phyloP scores from a whole-genome alignment of 1,140 invertebrate genomes.

The Lerema accius region DNA sequence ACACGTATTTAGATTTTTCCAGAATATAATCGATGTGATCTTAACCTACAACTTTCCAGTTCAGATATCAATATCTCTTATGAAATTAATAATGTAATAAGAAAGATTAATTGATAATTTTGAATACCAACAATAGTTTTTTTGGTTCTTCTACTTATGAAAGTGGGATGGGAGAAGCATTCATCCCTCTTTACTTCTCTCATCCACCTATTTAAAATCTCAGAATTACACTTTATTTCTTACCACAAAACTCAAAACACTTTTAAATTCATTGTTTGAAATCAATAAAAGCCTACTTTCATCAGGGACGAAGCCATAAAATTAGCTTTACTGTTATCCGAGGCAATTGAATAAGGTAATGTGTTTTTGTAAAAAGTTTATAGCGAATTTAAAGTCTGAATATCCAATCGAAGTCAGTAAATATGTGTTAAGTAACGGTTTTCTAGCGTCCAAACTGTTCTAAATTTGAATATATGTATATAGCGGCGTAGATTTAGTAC shows the following conservation, averaged over 20 bases:
- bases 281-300: conserved; percentile 79
- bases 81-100: too few species aligned
- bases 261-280: conserved; percentile 72
- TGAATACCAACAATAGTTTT: too few species aligned
- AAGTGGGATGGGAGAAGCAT: too few species aligned
- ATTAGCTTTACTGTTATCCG: conserved; percentile 73
- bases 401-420: conserved; percentile 64
- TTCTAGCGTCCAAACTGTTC: conserved; percentile 40
- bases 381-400: conserved; percentile 53
- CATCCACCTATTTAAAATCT: too few species aligned
- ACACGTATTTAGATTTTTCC: conserved; percentile 45
- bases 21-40: too few species aligned
- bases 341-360: conserved; percentile 72
- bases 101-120: too few species aligned
- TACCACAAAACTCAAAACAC: conserved; percentile 69
- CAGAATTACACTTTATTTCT: conserved; percentile 54
- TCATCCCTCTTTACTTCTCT: too few species aligned
- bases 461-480: conserved; percentile 63
- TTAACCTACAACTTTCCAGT: too few species aligned
- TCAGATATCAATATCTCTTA: too few species aligned
- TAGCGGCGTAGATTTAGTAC: conserved; percentile 38
- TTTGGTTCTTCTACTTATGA: too few species aligned
- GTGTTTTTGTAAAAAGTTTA: conserved; percentile 61
- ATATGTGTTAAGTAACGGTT: conserved; percentile 35
- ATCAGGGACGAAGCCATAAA: conserved; percentile 75